These are phyloP conservation scores for Spizaetus ornatus DNA, from an alignment of 2,113 vertebrate genomes.

Conservation along the genomic window DNA sequence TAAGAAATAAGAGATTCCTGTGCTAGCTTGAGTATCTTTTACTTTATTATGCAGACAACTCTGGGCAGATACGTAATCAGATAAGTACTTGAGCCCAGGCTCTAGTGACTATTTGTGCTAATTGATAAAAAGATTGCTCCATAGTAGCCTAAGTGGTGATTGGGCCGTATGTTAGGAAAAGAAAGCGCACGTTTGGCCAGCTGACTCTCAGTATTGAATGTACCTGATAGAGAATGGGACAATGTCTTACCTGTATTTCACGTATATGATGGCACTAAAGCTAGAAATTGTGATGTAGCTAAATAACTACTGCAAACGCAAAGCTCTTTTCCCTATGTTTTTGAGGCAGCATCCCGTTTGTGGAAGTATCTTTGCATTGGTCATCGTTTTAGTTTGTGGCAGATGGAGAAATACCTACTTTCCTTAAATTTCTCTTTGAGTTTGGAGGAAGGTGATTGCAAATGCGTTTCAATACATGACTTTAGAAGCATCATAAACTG, in stretches of 20 bases:
- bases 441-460: not conserved
- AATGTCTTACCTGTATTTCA: not conserved
- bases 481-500: not conserved
- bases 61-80: not conserved
- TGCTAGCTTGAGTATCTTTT: not conserved
- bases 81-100: not conserved
- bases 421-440: not conserved
- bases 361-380: not conserved
- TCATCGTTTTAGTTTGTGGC: not conserved
- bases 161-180: not conserved
- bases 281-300: not conserved
- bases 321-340: not conserved
- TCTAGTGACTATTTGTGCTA: not conserved
- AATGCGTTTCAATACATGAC: not conserved
- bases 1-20: not conserved
- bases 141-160: not conserved
- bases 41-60: not conserved
- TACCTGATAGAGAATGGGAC: not conserved
- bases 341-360: not conserved
- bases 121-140: not conserved
- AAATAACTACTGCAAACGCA: not conserved
- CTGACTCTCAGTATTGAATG: not conserved
- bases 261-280: not conserved
- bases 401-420: not conserved
- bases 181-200: rapidly evolving